These are phyloP conservation scores for Phlogophora meticulosa DNA, from an alignment of 2,888 invertebrate genomes.

Conservation along the genomic window DNA sequence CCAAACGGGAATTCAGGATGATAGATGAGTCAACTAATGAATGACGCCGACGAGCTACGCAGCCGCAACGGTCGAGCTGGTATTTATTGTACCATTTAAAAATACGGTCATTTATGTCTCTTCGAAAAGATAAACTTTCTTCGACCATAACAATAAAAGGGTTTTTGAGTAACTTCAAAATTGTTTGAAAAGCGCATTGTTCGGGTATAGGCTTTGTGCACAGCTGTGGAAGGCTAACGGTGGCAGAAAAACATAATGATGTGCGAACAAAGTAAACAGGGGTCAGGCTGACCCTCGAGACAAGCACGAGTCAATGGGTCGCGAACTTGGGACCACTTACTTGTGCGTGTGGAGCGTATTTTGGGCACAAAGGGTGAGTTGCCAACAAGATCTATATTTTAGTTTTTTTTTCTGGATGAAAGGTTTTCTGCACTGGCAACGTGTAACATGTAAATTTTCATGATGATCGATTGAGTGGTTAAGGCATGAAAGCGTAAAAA, in stretches of 20 bases:
- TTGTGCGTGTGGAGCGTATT: conserved; percentile 19
- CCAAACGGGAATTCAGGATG: conserved; percentile 9
- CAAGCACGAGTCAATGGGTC: conserved; percentile 61
- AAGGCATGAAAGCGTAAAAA: too few relatives aligned
- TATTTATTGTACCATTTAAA: background rate
- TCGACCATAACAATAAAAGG: background rate
- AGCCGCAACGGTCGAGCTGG: background rate
- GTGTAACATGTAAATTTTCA: too few relatives aligned
- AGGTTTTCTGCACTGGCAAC: too few relatives aligned
- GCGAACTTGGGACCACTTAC: conserved; percentile 38
- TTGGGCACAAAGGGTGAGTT: conserved; percentile 28
- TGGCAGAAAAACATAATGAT: conserved; percentile 58
- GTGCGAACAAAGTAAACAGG: conserved; percentile 64
- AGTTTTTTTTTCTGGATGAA: too few relatives aligned
- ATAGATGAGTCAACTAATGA: background rate
- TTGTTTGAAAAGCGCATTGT: background rate
- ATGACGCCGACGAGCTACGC: background rate
- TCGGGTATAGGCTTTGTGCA: background rate
- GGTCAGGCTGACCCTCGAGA: conserved; percentile 53
- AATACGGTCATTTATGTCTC: background rate
- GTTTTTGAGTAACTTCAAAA: background rate
- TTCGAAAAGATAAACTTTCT: conserved; percentile 7
- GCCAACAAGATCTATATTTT: conserved; percentile 13
- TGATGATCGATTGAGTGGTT: too few relatives aligned
- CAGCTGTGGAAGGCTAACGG: conserved; percentile 20